Evolutionary conservation across 2,888 invertebrate genomes (phyloP), one percentile per base, ranked within the genome.

Genomic region (Spodoptera exigua): DNA sequence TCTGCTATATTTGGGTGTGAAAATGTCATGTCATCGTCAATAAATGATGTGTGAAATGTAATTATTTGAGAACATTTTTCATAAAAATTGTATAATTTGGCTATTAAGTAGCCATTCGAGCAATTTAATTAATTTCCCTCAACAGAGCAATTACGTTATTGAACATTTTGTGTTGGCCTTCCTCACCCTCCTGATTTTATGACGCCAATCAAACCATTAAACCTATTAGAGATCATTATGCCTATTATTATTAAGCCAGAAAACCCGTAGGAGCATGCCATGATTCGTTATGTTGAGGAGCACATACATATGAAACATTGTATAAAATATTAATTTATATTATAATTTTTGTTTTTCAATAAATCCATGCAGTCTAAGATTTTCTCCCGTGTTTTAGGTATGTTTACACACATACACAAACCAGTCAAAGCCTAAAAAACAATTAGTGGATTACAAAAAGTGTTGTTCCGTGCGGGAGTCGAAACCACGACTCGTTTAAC

Each of bases 171-270:
- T 46, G 47, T 56, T 46, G 27, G 48, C 41, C 58, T 57, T 60
- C 57, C 66, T 59, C 78, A 70, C 80, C 79, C 81, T 81, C 70
- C 78, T 63, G 81, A 83, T 89, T 90, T 90, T 90, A 91, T 82
- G 87, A 88, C 84, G 83, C 83, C 87, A 88, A 91, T 91, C 86
- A 89, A 84, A 72, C 83, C 76, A 89, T 89, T 89, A 89, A 76
- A 71, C 85, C 86, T 87, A 89, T 90, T 90, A 90, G 79, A 85
- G 85, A 79, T 84, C 83, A 88, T 88, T 86, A 87, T 81, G 74
- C 67, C 82, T 87, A 87, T 86, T 88, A 87, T 86, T 82, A 84
- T 81, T 82, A 76, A 74, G 80, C 78, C 79, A 82, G 79, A 80
- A 70, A 79, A 82, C 66, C 78, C 61, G 74, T 78, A 82, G 69